phyloP scores from a whole-genome alignment of 1,140 invertebrate species.

The Caenorhabditis inopinata region DNA sequence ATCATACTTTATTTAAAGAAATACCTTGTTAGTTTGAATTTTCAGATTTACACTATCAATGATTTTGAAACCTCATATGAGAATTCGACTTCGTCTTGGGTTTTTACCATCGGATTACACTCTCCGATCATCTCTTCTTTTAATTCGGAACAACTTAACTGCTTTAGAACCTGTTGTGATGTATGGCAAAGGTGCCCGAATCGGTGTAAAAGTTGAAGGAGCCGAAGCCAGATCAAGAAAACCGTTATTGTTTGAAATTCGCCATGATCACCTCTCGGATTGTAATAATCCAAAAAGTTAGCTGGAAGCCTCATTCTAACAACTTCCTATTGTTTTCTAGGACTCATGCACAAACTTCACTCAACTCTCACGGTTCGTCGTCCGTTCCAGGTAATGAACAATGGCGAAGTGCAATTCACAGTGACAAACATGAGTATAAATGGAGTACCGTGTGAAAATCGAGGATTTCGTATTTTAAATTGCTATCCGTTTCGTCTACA shows the following conservation, averaged over 20 bases:
- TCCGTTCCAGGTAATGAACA: constrained; percentile 83
- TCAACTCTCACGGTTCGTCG: constrained; percentile 79
- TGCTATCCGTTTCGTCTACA: constrained; percentile 79
- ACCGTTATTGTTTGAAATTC: constrained; percentile 80
- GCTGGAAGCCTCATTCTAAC: background rate
- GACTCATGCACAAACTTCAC: constrained; percentile 69
- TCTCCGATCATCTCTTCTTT: constrained; percentile 69
- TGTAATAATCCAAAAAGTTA: constrained; percentile 71
- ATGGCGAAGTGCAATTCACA: constrained; percentile 75
- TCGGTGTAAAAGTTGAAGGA: constrained; percentile 87
- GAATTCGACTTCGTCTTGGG: constrained; percentile 69
- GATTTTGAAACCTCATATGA: constrained; percentile 69
- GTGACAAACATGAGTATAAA: constrained; percentile 76
- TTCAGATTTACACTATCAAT: constrained; percentile 68
- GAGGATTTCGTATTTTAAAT: constrained; percentile 82
- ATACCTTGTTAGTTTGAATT: background rate
- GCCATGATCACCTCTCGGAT: constrained; percentile 79
- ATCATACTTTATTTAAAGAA: background rate
- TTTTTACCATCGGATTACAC: constrained; percentile 70
- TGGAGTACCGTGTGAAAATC: constrained; percentile 78
- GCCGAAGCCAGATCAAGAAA: constrained; percentile 77
- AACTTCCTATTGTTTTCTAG: constrained; percentile 58
- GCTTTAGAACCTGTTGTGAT: constrained; percentile 82
- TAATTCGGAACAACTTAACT: constrained; percentile 85
- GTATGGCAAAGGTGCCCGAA: constrained; percentile 78